Base-by-base conservation (phyloP, 1,140 invertebrate genomes). In the Asobara japonica region DNA sequence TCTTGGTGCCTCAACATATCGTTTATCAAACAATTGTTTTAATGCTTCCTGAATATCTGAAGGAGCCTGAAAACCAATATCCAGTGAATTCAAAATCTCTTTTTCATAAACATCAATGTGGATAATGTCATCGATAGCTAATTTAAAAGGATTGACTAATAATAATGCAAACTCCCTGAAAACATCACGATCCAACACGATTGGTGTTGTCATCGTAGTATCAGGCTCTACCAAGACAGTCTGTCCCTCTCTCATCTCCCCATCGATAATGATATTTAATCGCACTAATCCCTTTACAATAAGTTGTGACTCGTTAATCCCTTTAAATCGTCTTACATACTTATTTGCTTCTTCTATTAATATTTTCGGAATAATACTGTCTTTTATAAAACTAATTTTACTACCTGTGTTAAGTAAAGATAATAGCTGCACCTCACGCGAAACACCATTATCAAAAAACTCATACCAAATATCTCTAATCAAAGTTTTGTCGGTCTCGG, bases 371-470 rank as follows among this genome's bases (percentile, higher is more conserved):
- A 62, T 10, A 27, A 70, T 16, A 45, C 60, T 70, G 62, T 41
- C 56, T 70, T 70, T 70, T 22, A 70, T 61, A 29, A 70, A 70
- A 70, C 68, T 70, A 11, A 70, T n/a, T 20, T 38, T 70, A 45
- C 68, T 70, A 36, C 56, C 68, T 11, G 68, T 62, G 41, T 70
- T 56, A 51, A 70, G 38, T 25, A 70, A 62, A 22, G 56, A 61
- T 2, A 41, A 41, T 3, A 71, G 31, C 61, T 27, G 33, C 6
- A 71, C 13, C 41, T 29, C 29, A 18, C 62, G 5, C 0, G 18
- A 16, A 48, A 64, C 31, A 48, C 31, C 25, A 11, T 22, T 31
- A n/a, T 13, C 5, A 20, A 56, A 1, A 62, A 71, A 64, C 27
- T 64, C 22, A 45, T 71, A 71, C 10, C 62, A 10, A 30, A 71